These are phyloP conservation scores for Chionodraco myersi DNA, from an alignment of 2,113 vertebrate species.

Conservation along the genomic window DNA sequence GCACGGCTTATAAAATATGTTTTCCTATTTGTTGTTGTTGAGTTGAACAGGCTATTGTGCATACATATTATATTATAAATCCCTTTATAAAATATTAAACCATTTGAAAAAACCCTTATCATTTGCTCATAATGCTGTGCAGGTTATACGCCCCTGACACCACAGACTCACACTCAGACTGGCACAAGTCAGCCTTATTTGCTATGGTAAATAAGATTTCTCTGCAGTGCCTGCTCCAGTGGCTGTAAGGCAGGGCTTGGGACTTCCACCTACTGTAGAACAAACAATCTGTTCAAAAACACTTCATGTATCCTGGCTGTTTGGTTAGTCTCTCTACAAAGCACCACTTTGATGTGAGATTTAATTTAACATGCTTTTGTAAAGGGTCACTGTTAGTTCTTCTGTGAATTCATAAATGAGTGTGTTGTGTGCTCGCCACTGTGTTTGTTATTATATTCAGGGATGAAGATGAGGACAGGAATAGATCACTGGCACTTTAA, in stretches of 20 bases:
- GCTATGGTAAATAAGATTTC: conserved; percentile 41
- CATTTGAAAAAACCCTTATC: background rate
- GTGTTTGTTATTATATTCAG: conserved; percentile 75
- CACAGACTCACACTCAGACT: background rate
- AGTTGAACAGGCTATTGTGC: background rate
- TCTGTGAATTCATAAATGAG: conserved; percentile 59
- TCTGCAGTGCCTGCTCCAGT: conserved; percentile 41
- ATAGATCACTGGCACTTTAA: conserved; percentile 98
- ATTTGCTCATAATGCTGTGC: conserved; percentile 5
- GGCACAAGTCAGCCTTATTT: conserved; percentile 20
- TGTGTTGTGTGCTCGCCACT: conserved; percentile 57
- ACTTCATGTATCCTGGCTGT: conserved; percentile 22
- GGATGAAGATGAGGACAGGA: conserved; percentile 77
- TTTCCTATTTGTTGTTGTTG: background rate
- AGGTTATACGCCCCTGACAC: conserved; percentile 8
- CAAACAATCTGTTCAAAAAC: conserved; percentile 60
- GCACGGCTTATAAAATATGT: background rate
- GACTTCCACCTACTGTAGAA: conserved; percentile 56
- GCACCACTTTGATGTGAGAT: conserved; percentile 60
- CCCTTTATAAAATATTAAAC: background rate
- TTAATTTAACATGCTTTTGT: conserved; percentile 59
- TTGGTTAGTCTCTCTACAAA: conserved; percentile 66
- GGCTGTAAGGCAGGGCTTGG: conserved; percentile 62
- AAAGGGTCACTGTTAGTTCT: conserved; percentile 63
- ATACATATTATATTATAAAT: conserved; percentile 5